Evolutionary conservation across 1,140 invertebrate genomes (phyloP), one percentile per base, ranked within the genome.

Genomic region (Tetragonula clypearis): DNA sequence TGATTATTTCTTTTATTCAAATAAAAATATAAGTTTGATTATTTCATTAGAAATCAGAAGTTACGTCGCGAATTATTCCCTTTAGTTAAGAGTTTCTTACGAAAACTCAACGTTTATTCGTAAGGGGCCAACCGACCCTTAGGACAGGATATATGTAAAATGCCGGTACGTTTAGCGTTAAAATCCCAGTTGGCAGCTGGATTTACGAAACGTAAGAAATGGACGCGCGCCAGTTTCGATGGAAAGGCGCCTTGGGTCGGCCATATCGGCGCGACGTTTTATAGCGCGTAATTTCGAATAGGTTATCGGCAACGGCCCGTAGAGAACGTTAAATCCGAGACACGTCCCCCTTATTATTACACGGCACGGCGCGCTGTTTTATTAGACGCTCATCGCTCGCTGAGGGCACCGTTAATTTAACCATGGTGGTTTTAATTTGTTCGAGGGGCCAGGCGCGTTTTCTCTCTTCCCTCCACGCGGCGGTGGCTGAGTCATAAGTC

Each of bases 361-460:
- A 85, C 80, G 71, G 49, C 60, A 73, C 26, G 66, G 49, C 58
- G 80, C 56, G 78, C 85, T 85, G 84, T 90, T 90, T 88, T 85
- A 86, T 87, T 87, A 87, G 74, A 88, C 79, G 85, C 83, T 86
- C 55, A 85, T 89, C 79, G 80, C 86, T 21, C 76, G 78, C 41
- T 49, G 80, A 84, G 78, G 71, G 74, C 87, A 84, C 72, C 84
- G 84, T 91, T 88, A 89, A 92, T 92, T 91, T 87, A 88, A 90
- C 83, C 87, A 88, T 91, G 76, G 86, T 74, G 77, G 79, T 91
- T 92, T 92, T 91, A 88, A 89, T 92, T 90, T 91, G 79, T 88
- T 60, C 58, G 6, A n/a, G 72, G 55, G 71, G 2, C 60, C 41
- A n/a, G 35, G 3, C 35, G 35, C 30, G 30, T 30, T 55, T 14